These are phyloP conservation scores for Drosophila ustulata DNA, from an alignment of 2,888 invertebrate species.

Conservation along the genomic window DNA sequence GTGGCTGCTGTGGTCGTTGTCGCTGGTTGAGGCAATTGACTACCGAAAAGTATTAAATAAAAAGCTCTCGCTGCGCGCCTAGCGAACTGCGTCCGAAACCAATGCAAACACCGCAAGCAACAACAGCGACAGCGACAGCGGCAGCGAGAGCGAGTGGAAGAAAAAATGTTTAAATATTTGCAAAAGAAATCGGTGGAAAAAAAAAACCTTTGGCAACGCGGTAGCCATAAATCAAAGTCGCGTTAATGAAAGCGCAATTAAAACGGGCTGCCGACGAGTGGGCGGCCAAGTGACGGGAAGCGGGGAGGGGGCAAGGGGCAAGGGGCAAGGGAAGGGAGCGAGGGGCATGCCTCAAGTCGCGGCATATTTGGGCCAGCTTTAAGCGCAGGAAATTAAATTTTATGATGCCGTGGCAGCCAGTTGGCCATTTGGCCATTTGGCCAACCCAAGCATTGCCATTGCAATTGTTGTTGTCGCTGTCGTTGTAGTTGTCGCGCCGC, in stretches of 20 bases:
- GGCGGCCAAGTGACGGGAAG: slow-evolving; percentile 22
- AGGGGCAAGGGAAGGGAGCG: not conserved
- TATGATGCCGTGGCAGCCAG: slow-evolving; percentile 78
- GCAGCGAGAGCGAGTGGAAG: slow-evolving; percentile 14
- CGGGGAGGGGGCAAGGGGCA: not conserved
- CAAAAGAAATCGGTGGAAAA: slow-evolving; percentile 77
- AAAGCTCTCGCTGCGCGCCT: slow-evolving; percentile 61
- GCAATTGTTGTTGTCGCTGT: slow-evolving; percentile 62
- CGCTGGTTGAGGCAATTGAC: slow-evolving; percentile 66
- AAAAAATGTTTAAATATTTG: slow-evolving; percentile 80
- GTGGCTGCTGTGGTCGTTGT: slow-evolving; percentile 29
- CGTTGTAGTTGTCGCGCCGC: slow-evolving; percentile 57
- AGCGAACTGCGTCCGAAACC: slow-evolving; percentile 65
- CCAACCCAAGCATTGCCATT: slow-evolving; percentile 54
- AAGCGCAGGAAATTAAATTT: slow-evolving; percentile 80
- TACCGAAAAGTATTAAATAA: slow-evolving; percentile 80
- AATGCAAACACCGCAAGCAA: slow-evolving; percentile 65
- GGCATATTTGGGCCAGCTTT: slow-evolving; percentile 77
- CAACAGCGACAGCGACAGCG: slow-evolving; percentile 14
- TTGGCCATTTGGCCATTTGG: slow-evolving; percentile 70
- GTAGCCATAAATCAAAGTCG: slow-evolving; percentile 82
- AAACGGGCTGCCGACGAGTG: slow-evolving; percentile 68
- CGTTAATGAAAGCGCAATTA: slow-evolving; percentile 83
- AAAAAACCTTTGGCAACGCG: slow-evolving; percentile 75
- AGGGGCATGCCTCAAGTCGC: slow-evolving; percentile 31